phyloP scores from a whole-genome alignment of 2,888 invertebrate species.

The Parascotia fuliginaria region DNA sequence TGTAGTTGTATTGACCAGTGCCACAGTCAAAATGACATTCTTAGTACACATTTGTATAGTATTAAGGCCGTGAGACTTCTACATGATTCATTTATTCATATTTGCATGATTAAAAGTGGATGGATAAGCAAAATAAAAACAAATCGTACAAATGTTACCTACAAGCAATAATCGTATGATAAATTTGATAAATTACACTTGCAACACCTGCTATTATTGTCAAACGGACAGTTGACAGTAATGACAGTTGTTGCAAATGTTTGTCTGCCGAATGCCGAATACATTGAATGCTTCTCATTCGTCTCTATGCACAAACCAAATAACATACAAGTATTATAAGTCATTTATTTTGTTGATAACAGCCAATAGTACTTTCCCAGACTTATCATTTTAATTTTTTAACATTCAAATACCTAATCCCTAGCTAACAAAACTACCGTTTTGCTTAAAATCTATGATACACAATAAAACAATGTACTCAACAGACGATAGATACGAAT shows the following conservation, averaged over 20 bases:
- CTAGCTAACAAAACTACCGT: conserved; percentile 13
- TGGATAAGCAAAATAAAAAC: conserved; percentile 59
- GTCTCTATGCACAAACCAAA: neutral
- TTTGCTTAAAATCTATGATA: conserved; percentile 6
- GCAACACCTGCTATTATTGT: conserved; percentile 27
- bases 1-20: neutral
- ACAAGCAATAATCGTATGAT: conserved; percentile 52
- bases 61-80: conserved; percentile 49
- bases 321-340: neutral
- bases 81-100: conserved; percentile 56
- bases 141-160: conserved; percentile 51
- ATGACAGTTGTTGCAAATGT: conserved; percentile 28
- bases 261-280: conserved; percentile 33
- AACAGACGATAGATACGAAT: conserved; percentile 37
- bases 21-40: conserved; percentile 14
- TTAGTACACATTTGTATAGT: conserved; percentile 38
- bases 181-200: conserved; percentile 39
- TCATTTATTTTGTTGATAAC: neutral
- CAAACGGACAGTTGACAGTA: conserved; percentile 10
- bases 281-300: conserved; percentile 15
- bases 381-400: neutral
- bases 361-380: neutral
- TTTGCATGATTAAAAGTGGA: conserved; percentile 51
- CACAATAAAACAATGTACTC: conserved; percentile 27
- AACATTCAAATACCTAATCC: conserved; percentile 20